Conservation (phyloP, 2,888 invertebrate species). For the Allygus modestus region DNA sequence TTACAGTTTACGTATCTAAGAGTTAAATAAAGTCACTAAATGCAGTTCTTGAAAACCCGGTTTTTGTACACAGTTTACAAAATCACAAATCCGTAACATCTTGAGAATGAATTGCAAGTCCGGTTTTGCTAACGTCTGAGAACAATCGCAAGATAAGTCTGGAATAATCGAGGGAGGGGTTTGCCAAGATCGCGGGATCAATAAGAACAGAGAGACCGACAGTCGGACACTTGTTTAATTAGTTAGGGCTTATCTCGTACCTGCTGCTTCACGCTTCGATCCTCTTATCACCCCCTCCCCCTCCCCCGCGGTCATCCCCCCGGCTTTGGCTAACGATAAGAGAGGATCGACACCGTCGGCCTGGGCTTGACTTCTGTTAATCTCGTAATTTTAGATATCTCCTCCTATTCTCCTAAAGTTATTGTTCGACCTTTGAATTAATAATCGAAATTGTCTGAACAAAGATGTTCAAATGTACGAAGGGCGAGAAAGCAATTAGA, state of each 20-base stretch:
- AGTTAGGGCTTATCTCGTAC: conserved; percentile 49
- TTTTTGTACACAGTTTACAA: too few species aligned
- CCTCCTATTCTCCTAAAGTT: conserved; percentile 9
- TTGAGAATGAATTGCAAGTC: too few species aligned
- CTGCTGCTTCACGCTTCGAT: conserved; percentile 39
- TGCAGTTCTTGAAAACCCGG: too few species aligned
- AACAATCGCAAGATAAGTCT: not conserved
- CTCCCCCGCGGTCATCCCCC: too few species aligned
- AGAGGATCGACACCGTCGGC: conserved; percentile 3
- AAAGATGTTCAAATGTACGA: not conserved
- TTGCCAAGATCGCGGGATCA: conserved; percentile 23
- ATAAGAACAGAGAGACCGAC: conserved; percentile 42
- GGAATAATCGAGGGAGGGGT: conserved; percentile 12
- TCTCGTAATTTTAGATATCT: conserved; percentile 18
- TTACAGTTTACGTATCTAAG: too few species aligned
- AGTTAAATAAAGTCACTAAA: too few species aligned
- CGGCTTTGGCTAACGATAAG: not conserved
- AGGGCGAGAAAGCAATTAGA: too few species aligned
- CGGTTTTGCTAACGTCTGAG: too few species aligned
- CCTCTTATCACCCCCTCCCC: conserved; percentile 30
- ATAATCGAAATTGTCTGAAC: conserved; percentile 17
- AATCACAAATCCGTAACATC: too few species aligned
- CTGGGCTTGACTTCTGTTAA: conserved; percentile 16
- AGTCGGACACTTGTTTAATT: conserved; percentile 46
- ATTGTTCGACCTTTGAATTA: conserved; percentile 43